A percentile compares a stretch with the other conserved stretches of the same genome.
Conservation (phyloP, 1,140 invertebrate genomes). For the Dermatophagoides farinae region DNA sequence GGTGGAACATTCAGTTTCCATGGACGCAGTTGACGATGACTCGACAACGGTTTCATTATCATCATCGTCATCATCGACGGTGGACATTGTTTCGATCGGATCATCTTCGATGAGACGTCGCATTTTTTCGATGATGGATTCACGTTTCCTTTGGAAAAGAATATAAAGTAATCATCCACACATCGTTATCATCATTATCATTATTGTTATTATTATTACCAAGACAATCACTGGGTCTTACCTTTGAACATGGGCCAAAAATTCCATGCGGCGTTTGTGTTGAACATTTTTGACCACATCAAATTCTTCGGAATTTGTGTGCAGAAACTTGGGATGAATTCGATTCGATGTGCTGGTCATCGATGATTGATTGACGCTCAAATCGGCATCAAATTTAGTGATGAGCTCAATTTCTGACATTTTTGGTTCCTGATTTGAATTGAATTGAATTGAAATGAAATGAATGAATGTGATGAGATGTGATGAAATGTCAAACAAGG, state of each 20-base stretch:
- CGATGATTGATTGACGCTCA: too few species aligned
- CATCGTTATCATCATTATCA: background rate
- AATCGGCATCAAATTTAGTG: too few species aligned
- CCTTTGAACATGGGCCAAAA: constrained; percentile 2
- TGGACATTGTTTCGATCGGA: too few species aligned
- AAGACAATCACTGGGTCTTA: background rate
- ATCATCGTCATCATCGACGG: background rate
- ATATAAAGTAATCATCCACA: background rate
- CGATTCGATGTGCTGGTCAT: too few species aligned
- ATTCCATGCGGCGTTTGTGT: constrained; percentile 1
- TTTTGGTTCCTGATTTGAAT: too few species aligned
- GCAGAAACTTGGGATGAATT: too few species aligned
- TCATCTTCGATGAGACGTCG: background rate
- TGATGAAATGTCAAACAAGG: too few species aligned
- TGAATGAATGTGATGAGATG: too few species aligned
- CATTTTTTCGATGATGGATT: background rate
- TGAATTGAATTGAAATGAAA: too few species aligned
- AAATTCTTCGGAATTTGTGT: too few species aligned
- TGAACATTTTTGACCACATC: background rate
- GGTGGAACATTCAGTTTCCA: background rate
- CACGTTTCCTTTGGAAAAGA: background rate
- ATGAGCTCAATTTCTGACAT: too few species aligned
- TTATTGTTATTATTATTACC: background rate
- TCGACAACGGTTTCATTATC: background rate
- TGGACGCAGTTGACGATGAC: background rate